Percentiles rank a stretch among this genome's conserved stretches.
Conservation (phyloP, 2,113 vertebrate genomes). For the Camelus bactrianus region DNA sequence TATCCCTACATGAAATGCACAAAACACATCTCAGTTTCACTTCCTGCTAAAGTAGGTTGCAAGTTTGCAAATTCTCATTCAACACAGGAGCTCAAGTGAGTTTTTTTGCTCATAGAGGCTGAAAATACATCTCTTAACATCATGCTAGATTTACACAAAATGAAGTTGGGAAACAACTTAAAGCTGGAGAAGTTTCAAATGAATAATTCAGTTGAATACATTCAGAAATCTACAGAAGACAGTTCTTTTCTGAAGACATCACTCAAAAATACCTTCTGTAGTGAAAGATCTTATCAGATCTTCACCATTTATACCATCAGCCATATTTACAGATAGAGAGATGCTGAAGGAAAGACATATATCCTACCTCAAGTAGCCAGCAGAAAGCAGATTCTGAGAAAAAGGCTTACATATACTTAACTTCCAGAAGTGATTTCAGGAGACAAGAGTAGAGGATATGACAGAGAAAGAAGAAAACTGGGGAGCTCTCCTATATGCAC, state of each 20-base stretch:
- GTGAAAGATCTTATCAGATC: neutral
- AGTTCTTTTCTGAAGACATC: constrained; percentile 31
- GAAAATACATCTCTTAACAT: constrained; percentile 43
- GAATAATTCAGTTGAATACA: constrained; percentile 51
- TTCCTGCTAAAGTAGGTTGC: constrained; percentile 68
- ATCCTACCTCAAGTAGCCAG: neutral
- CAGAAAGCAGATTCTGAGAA: neutral
- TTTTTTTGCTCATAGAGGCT: neutral
- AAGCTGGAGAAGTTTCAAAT: constrained; percentile 44
- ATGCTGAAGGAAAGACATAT: neutral
- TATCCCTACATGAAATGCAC: constrained; percentile 62
- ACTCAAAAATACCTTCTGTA: constrained; percentile 28
- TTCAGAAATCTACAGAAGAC: constrained; percentile 22
- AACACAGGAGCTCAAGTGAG: constrained; percentile 32
- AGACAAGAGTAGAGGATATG: neutral
- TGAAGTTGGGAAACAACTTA: neutral
- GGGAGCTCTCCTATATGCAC: too few relatives aligned
- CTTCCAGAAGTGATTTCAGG: neutral
- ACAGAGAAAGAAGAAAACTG: neutral
- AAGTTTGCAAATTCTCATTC: constrained; percentile 68
- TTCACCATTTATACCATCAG: neutral
- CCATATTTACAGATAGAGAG: neutral
- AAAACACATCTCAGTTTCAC: constrained; percentile 54
- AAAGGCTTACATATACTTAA: neutral
- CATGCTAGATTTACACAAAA: constrained; percentile 14